Evolutionary conservation across 2,797 vertebrate genomes (phyloP).

Genomic region (Sparidentex hasta): DNA sequence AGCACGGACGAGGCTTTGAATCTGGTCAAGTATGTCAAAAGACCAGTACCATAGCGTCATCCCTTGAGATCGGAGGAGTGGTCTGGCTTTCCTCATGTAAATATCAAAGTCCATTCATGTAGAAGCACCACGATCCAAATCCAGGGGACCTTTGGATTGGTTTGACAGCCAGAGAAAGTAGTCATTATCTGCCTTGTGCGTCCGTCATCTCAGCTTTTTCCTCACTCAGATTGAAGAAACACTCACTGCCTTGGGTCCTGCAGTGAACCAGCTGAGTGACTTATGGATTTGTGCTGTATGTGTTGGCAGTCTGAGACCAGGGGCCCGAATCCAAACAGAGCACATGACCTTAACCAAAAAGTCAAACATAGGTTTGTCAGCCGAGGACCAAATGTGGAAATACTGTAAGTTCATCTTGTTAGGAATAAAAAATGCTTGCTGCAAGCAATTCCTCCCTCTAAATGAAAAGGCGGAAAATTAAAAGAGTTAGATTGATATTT

Average conservation of each 20-base stretch:
- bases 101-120: constrained; percentile 58
- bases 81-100: constrained; percentile 73
- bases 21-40: constrained; percentile 70
- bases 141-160: constrained; percentile 35
- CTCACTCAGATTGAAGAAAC: constrained; percentile 44
- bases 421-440: constrained; percentile 22
- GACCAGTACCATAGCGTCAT: constrained; percentile 61
- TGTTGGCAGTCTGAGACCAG: constrained; percentile 74
- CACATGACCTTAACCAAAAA: constrained; percentile 70
- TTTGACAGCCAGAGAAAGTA: constrained; percentile 40
- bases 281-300: constrained; percentile 75
- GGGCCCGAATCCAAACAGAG: constrained; percentile 70
- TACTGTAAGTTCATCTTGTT: constrained; percentile 23
- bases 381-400: constrained; percentile 64
- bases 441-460: constrained; percentile 4
- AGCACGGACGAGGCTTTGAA: constrained; percentile 58
- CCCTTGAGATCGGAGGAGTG: constrained; percentile 64
- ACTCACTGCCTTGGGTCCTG: constrained; percentile 30
- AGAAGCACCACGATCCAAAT: constrained; percentile 18
- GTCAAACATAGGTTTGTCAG: constrained; percentile 71
- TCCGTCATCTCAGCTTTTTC: constrained; percentile 53
- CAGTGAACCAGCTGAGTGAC: constrained; percentile 60
- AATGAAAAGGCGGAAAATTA: constrained; percentile 24
- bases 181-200: constrained; percentile 38
- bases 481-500: constrained; percentile 17